Conservation (phyloP, 2,113 vertebrate genomes). For the Pristiophorus japonicus region DNA sequence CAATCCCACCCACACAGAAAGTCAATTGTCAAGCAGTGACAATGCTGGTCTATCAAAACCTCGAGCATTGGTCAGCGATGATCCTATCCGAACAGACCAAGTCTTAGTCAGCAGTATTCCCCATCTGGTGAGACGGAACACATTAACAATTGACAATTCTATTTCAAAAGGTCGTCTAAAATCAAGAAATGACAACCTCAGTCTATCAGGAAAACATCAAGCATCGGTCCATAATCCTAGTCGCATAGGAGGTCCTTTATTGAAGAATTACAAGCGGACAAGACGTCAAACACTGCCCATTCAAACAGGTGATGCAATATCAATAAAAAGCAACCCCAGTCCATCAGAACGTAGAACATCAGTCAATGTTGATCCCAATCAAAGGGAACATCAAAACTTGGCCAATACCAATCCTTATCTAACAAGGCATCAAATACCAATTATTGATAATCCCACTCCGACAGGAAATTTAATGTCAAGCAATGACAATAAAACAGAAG, state of each 20-base stretch:
- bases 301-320: neutral
- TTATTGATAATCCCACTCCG: no score
- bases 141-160: neutral
- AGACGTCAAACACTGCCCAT: neutral
- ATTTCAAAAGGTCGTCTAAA: neutral
- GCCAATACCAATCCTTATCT: no score
- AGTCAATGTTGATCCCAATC: neutral
- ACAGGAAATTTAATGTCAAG: no score
- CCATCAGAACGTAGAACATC: neutral
- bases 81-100: neutral
- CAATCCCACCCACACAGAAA: neutral
- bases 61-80: neutral
- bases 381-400: no score
- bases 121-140: neutral
- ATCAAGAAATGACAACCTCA: neutral
- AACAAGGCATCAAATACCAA: no score
- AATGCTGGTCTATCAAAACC: neutral
- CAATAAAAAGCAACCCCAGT: neutral
- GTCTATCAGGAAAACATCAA: neutral
- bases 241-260: neutral
- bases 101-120: no score
- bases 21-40: neutral
- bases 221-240: no score
- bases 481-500: no score
- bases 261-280: neutral